Base-by-base conservation (phyloP, 2,113 vertebrate genomes). In the Halichoeres trimaculatus region DNA sequence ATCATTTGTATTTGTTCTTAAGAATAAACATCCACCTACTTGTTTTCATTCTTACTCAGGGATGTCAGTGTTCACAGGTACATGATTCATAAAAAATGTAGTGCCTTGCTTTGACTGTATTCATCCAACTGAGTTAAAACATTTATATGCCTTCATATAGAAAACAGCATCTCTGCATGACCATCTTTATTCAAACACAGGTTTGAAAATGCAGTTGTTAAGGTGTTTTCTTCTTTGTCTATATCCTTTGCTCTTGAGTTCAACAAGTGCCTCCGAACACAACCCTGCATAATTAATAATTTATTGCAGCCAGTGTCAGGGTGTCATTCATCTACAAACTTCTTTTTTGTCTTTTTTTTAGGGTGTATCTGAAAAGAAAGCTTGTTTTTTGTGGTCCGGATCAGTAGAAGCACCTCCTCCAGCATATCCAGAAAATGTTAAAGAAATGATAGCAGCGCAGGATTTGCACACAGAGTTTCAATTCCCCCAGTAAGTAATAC, bases 371-470 rank as follows among this genome's bases (percentile, higher is more conserved):
- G 50, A 73, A 30, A 14, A 68, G 35, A 63, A 16, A 53, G 36
- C 40, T 51, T 34, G 45, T 75, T 68, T 61, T 10, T 60, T 61
- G 50, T 51, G 63, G 57, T 61, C 70, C 68, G 45, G 60, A 78
- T 72, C 73, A 85, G 87, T 74, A 66, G 74, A 89, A 85, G 84
- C 62, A 83, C 73, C 94, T 95, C 92, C 81, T 94, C 89, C 90
- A 90, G 81, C 94, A 91, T 93, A 90, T 93, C 90, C 95, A 94
- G 94, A 98, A 98, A 95, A 98, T 98, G 97, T 97, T 97, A 95
- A 96, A 98, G 97, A 97, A 97, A 98, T 98, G 97, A 96, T 98
- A 97, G 97, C 97, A 95, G 96, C 96, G 95, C 96, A 96, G 95
- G 97, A 98, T 95, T 96, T 97, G 94, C 96, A 96, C 94, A 93